Conservation (phyloP, 2,797 vertebrate species). For the Enteromius mattozi region DNA sequence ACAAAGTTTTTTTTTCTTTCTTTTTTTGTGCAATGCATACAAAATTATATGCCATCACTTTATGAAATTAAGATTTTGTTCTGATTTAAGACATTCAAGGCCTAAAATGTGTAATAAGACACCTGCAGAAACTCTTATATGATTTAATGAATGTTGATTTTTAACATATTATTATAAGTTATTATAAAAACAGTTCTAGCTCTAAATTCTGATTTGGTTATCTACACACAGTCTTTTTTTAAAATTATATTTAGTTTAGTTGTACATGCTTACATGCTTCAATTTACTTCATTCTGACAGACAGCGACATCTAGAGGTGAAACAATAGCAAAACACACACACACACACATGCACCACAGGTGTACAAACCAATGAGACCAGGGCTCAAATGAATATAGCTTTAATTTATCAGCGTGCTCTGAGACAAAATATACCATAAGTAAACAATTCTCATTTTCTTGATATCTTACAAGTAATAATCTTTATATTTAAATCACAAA, state of each 20-base stretch:
- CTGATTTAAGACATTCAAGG: background rate
- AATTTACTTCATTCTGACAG: background rate
- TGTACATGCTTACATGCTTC: background rate
- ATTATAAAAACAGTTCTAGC: background rate
- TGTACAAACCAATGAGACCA: background rate
- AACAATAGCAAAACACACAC: background rate
- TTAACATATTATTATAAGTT: too few species aligned
- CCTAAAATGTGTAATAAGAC: background rate
- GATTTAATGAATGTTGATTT: background rate
- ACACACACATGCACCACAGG: background rate
- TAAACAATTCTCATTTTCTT: slow-evolving; percentile 38
- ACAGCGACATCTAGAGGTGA: slow-evolving; percentile 3
- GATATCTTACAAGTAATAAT: slow-evolving; percentile 43
- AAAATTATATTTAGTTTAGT: background rate
- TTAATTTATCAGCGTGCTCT: slow-evolving; percentile 43
- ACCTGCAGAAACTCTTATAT: background rate
- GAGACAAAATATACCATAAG: slow-evolving; percentile 50
- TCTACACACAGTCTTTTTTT: background rate
- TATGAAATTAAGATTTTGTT: background rate
- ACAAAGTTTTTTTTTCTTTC: too few species aligned
- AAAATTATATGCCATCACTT: background rate
- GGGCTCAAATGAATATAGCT: slow-evolving; percentile 37
- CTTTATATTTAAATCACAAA: slow-evolving; percentile 36
- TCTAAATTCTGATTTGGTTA: background rate
- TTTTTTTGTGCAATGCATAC: background rate